These are phyloP conservation scores for Eupithecia subfuscata DNA, from an alignment of 2,888 invertebrate species.

Conservation along the genomic window DNA sequence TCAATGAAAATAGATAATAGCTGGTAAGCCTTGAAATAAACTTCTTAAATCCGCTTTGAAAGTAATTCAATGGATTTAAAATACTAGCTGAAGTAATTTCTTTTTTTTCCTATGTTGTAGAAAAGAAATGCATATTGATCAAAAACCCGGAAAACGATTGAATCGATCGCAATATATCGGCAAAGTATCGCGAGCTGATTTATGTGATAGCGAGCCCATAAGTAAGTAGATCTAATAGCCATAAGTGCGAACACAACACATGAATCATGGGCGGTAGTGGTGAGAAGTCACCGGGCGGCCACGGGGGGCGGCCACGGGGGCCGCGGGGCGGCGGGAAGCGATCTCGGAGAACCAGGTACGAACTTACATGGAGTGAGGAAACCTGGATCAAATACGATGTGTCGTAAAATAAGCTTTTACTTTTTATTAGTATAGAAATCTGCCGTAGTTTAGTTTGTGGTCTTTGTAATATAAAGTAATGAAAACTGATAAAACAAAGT, in stretches of 20 bases:
- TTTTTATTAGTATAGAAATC: background rate
- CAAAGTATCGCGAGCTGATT: background rate
- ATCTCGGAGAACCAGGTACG: constrained; percentile 21
- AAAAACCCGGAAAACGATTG: background rate
- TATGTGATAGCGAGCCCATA: background rate
- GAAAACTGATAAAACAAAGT: background rate
- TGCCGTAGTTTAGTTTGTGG: background rate
- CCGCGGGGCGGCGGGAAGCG: constrained; percentile 20
- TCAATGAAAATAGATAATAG: constrained; percentile 1
- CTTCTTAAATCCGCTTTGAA: background rate
- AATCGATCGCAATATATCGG: background rate
- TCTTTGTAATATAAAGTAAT: background rate
- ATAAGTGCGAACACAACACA: constrained; percentile 37
- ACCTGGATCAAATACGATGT: background rate
- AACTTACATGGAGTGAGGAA: background rate
- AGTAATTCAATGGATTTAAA: background rate
- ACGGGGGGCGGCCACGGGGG: constrained; percentile 15
- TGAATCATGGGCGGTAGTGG: constrained; percentile 33
- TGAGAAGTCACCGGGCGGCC: constrained; percentile 4
- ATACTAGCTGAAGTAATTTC: no score
- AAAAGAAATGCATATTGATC: background rate
- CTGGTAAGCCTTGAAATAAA: background rate
- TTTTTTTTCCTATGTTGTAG: no score
- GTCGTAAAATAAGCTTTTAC: background rate
- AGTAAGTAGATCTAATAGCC: constrained; percentile 28